phyloP scores from a whole-genome alignment of 2,113 vertebrate genomes.

The Excalfactoria chinensis region DNA sequence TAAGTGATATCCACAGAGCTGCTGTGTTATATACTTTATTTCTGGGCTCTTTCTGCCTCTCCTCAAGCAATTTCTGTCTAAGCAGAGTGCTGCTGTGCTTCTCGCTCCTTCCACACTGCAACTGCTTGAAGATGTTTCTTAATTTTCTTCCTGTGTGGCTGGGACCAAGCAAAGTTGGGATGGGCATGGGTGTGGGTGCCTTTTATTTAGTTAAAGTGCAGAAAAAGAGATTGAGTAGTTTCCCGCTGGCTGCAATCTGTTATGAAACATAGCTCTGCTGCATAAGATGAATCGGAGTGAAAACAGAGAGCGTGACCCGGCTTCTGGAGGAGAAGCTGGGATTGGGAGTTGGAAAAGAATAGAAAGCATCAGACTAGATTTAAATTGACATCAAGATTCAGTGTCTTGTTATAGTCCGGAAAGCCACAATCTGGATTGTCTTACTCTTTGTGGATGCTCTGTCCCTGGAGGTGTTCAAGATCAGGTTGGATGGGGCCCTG shows the following conservation, averaged over 20 bases:
- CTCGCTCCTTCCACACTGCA: background rate
- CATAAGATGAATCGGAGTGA: background rate
- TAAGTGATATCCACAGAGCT: too few relatives aligned
- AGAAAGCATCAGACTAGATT: background rate
- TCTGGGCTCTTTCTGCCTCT: background rate
- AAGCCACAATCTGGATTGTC: background rate
- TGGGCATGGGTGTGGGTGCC: background rate
- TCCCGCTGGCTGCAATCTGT: background rate
- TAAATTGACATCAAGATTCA: background rate
- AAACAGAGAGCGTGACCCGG: background rate
- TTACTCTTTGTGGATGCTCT: background rate
- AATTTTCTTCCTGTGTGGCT: background rate
- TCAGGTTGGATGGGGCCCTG: too few relatives aligned
- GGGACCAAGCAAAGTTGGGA: background rate
- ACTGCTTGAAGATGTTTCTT: background rate
- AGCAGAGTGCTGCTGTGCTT: background rate
- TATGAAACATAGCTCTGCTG: background rate
- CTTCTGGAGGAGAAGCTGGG: background rate
- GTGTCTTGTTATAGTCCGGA: background rate
- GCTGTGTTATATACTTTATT: too few relatives aligned
- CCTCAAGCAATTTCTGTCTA: rapidly evolving
- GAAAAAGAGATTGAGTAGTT: background rate
- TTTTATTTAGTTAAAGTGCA: background rate
- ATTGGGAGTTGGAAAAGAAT: background rate
- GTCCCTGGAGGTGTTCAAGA: too few relatives aligned